phyloP scores from a whole-genome alignment of 2,797 vertebrate species.

The Pseudochirops corinnae region DNA sequence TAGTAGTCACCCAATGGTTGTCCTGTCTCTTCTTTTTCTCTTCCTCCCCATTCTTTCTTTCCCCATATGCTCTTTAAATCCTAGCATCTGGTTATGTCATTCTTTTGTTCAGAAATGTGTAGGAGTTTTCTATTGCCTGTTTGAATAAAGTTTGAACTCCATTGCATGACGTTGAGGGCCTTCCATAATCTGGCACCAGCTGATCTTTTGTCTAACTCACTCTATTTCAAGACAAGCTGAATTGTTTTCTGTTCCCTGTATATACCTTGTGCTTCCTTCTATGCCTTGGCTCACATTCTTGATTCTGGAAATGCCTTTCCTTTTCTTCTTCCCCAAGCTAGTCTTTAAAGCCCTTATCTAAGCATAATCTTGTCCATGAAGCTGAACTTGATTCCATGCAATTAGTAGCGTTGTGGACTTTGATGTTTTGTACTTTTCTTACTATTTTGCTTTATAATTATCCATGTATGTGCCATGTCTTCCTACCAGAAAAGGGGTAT shows the following conservation, averaged over 20 bases:
- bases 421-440: neutral
- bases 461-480: neutral
- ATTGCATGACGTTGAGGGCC: neutral
- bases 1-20: neutral
- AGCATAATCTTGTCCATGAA: neutral
- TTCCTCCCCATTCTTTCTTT: neutral
- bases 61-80: conserved; percentile 24
- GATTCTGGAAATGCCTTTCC: neutral
- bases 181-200: neutral
- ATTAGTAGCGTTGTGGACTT: neutral
- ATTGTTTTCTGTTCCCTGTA: neutral
- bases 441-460: neutral
- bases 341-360: neutral
- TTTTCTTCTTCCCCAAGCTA: neutral
- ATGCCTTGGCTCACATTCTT: neutral
- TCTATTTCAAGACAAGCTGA: neutral
- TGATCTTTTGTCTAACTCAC: neutral
- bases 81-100: neutral
- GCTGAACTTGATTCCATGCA: neutral
- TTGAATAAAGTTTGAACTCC: neutral
- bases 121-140: neutral
- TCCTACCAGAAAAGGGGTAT: neutral
- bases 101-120: neutral
- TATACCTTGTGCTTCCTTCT: neutral
- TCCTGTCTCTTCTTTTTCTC: neutral